These are phyloP conservation scores for Chloroclysta siterata DNA, from an alignment of 2,888 invertebrate species.

Conservation along the genomic window DNA sequence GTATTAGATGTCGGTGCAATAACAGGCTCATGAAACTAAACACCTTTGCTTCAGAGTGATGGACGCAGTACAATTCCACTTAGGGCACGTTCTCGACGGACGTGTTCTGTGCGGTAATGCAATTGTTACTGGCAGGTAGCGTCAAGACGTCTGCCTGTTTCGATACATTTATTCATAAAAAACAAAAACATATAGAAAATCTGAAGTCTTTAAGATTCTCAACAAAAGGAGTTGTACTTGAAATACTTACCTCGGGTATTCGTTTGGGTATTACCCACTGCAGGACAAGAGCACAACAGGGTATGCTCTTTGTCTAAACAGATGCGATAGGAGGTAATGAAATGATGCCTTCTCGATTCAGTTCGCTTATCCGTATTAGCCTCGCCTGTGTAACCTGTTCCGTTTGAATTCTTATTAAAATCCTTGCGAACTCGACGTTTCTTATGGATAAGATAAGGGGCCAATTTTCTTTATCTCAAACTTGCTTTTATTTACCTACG, in stretches of 20 bases:
- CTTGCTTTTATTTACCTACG: constrained; percentile 33
- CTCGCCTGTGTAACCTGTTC: constrained; percentile 70
- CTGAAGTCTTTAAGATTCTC: neutral
- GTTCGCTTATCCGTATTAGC: constrained; percentile 67
- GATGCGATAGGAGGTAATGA: constrained; percentile 66
- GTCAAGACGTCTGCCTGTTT: neutral
- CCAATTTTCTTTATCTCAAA: constrained; percentile 60
- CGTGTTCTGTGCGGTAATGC: neutral
- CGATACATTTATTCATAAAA: neutral
- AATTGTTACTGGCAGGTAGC: neutral
- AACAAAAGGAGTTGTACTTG: constrained; percentile 2
- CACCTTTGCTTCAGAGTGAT: neutral
- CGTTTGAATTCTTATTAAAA: constrained; percentile 66
- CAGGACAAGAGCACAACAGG: constrained; percentile 14
- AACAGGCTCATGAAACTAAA: too few species aligned
- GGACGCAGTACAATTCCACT: neutral
- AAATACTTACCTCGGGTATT: constrained; percentile 12
- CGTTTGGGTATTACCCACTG: constrained; percentile 14
- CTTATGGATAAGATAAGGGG: constrained; percentile 61
- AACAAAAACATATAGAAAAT: neutral
- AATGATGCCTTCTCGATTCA: constrained; percentile 65
- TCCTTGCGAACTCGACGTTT: constrained; percentile 51
- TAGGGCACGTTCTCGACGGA: neutral
- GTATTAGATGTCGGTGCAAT: too few species aligned
- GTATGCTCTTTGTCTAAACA: constrained; percentile 61